Evolutionary conservation across 2,888 invertebrate genomes (phyloP), one percentile per base, ranked within the genome.

Genomic region (Calameuta filiformis): DNA sequence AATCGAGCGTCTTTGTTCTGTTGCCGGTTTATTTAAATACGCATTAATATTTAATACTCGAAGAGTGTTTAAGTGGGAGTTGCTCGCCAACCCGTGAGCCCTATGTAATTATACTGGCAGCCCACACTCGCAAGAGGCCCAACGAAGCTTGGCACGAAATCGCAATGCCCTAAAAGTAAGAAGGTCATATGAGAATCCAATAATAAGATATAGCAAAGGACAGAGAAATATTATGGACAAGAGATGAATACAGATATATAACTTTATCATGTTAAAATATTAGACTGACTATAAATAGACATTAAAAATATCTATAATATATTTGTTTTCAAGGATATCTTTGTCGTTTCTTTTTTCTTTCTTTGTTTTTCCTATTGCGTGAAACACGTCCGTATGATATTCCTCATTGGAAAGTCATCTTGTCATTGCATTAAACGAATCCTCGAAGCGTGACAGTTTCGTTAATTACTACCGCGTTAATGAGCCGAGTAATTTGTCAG

Each of bases 41-140:
- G 82, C 89, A 90, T 90, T 90, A 90, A 89, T 90, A 90, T 90
- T 89, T 89, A 89, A 88, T 89, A 87, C 87, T 83, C 81, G 81
- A 83, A 83, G 86, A 82, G 86, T 88, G 87, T 86, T 89, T 88
- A 89, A 90, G 89, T 90, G 88, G 89, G 89, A 87, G 88, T 88
- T 85, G 81, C 85, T 82, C 83, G 84, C 83, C 84, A 81, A 83
- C 83, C 84, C 85, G 83, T 84, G 83, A 84, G 85, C 80, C 87
- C 89, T 86, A 86, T 90, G 87, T 89, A 90, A 90, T 90, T 89
- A 56, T 56, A 90, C 85, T 77, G 81, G 80, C 87, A 82, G 81
- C 85, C 87, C 87, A 88, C 88, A 88, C 86, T 85, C 37, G 11
- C 23, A 78, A 35, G 69, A 71, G 73, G 69, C 77, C 68, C 77